A percentile compares a stretch with the other conserved stretches of the same genome.
Evolutionary conservation across 30 jellyfish, hydroid and myxozoan genomes (phyloP).

Genomic region (Hydractinia symbiolongicarpus): DNA sequence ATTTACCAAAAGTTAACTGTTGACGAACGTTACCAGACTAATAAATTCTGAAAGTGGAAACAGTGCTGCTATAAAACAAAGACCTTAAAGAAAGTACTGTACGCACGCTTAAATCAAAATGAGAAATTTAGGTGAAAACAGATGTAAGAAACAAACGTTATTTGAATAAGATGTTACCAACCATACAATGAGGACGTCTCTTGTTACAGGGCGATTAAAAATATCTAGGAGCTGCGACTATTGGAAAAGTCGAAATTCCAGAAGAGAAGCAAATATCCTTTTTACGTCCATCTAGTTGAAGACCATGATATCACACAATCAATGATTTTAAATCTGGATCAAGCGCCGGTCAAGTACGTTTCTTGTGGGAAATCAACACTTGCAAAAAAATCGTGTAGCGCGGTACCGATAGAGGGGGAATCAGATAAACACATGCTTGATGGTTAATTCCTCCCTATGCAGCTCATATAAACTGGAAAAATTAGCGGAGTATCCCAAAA

Average conservation of each 20-base stretch:
- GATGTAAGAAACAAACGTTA: too few species aligned
- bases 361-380: too few species aligned
- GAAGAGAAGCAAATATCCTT: neutral
- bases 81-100: neutral
- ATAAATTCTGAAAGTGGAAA: constrained; percentile 5
- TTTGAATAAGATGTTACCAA: neutral
- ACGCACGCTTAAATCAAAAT: too few species aligned
- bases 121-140: neutral
- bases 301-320: neutral
- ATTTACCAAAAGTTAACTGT: neutral
- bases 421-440: neutral
- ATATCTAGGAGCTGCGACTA: neutral
- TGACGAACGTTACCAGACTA: neutral
- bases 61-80: constrained; percentile 20
- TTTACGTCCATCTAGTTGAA: neutral
- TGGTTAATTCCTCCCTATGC: constrained; percentile 12
- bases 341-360: constrained; percentile 17
- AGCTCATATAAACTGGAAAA: constrained; percentile 3
- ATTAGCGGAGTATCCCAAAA: neutral
- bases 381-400: too few species aligned
- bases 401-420: neutral
- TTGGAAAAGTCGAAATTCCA: neutral
- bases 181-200: neutral
- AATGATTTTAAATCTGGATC: constrained; percentile 19
- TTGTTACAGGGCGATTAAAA: neutral